Evolutionary conservation across 2,797 vertebrate species (phyloP).

Genomic region (Periophthalmus magnuspinnatus): DNA sequence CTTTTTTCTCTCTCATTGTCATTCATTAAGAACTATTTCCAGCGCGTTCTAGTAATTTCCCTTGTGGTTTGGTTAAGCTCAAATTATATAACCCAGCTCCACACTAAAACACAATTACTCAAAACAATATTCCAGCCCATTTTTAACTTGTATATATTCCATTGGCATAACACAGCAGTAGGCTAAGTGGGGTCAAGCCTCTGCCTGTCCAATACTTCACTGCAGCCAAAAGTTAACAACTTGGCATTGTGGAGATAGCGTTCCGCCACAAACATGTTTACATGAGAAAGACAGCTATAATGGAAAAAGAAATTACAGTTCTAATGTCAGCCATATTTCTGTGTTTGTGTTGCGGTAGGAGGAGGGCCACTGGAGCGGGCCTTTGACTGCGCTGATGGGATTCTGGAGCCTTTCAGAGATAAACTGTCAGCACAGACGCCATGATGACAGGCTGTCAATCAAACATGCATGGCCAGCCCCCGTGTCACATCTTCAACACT

Average conservation of each 20-base stretch:
- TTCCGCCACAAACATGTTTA: conserved; percentile 5
- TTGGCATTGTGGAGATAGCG: background rate
- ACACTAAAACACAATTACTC: background rate
- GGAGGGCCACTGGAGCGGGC: background rate
- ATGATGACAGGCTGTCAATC: background rate
- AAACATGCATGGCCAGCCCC: background rate
- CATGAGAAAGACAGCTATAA: conserved; percentile 18
- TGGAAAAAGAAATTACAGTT: conserved; percentile 18
- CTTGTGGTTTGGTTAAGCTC: too few species aligned
- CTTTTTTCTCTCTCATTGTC: too few species aligned
- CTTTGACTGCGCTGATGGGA: conserved; percentile 14
- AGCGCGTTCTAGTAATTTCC: too few species aligned
- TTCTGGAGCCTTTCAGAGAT: conserved; percentile 10
- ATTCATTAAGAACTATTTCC: too few species aligned
- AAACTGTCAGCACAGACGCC: conserved; percentile 21
- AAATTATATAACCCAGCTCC: too few species aligned
- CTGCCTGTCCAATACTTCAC: background rate
- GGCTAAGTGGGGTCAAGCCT: conserved; percentile 9
- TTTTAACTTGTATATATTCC: conserved; percentile 9
- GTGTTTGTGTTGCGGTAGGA: background rate
- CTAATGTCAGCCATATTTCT: conserved; percentile 5
- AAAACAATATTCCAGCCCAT: background rate
- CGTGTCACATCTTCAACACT: background rate
- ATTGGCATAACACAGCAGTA: background rate
- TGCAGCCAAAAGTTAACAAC: conserved; percentile 9